These are phyloP conservation scores for Pleuronectes platessa DNA, from an alignment of 2,113 vertebrate species.

Conservation along the genomic window DNA sequence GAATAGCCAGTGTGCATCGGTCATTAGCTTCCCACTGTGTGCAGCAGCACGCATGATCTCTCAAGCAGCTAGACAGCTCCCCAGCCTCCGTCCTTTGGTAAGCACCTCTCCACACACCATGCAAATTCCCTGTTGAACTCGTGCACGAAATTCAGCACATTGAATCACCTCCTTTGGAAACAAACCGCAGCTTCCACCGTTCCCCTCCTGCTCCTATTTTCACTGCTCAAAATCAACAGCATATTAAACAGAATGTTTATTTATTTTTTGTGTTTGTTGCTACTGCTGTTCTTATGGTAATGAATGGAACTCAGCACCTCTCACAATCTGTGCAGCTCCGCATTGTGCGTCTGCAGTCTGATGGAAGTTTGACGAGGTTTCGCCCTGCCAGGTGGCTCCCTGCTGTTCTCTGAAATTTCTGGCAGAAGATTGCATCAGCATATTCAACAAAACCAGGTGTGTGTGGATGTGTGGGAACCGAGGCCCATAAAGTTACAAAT, in stretches of 20 bases:
- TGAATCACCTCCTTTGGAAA: conserved; percentile 33
- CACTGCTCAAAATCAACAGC: neutral
- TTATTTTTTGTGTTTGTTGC: neutral
- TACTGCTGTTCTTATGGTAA: conserved; percentile 23
- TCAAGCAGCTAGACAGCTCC: conserved; percentile 50
- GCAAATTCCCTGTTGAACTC: conserved; percentile 38
- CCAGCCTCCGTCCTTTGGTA: conserved; percentile 38
- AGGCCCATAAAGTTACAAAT: conserved; percentile 11
- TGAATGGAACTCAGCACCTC: conserved; percentile 13
- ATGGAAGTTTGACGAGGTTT: conserved; percentile 41
- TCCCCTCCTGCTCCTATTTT: neutral
- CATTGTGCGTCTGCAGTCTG: conserved; percentile 35
- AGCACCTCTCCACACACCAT: conserved; percentile 46
- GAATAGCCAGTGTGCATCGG: conserved; percentile 49
- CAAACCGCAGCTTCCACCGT: conserved; percentile 1
- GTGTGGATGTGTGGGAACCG: conserved; percentile 42
- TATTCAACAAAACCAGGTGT: conserved; percentile 54
- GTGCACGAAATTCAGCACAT: conserved; percentile 29
- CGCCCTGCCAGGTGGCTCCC: conserved; percentile 35
- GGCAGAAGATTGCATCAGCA: conserved; percentile 66
- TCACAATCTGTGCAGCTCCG: conserved; percentile 4
- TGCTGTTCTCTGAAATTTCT: conserved; percentile 48
- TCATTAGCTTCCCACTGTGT: conserved; percentile 73
- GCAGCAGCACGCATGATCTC: conserved; percentile 66
- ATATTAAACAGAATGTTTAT: conserved; percentile 1